Percentiles rank a stretch among this genome's conserved stretches.
Conservation (phyloP, 2,113 vertebrate species). For the Myotis yumanensis region DNA sequence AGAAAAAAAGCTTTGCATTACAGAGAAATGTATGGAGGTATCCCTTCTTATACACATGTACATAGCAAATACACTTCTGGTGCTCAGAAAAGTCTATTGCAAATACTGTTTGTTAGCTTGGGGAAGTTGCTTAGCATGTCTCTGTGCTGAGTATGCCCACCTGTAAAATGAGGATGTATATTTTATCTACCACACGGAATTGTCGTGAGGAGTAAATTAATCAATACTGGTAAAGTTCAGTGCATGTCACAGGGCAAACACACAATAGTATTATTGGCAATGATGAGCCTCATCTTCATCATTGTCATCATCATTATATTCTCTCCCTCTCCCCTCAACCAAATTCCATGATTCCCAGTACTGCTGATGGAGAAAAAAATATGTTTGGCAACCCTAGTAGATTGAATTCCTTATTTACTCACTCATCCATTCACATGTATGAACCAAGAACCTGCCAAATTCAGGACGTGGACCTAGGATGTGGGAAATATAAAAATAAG, state of each 20-base stretch:
- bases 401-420: neutral
- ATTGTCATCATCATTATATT: neutral
- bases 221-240: neutral
- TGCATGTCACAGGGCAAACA: neutral
- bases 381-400: neutral
- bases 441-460: neutral
- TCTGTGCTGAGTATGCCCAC: neutral
- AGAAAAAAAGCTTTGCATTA: neutral
- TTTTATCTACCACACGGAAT: neutral
- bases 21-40: neutral
- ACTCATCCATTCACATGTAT: neutral
- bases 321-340: neutral
- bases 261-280: neutral
- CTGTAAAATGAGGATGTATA: neutral
- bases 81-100: neutral
- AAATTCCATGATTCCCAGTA: neutral
- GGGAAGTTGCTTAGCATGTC: neutral
- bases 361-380: neutral
- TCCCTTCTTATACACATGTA: neutral
- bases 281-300: neutral
- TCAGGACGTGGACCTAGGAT: neutral
- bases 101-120: conserved; percentile 20
- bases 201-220: neutral
- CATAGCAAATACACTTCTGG: neutral
- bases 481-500: conserved; percentile 2